Base-by-base conservation (phyloP, 2,113 vertebrate species). In the Arothron firmamentum region DNA sequence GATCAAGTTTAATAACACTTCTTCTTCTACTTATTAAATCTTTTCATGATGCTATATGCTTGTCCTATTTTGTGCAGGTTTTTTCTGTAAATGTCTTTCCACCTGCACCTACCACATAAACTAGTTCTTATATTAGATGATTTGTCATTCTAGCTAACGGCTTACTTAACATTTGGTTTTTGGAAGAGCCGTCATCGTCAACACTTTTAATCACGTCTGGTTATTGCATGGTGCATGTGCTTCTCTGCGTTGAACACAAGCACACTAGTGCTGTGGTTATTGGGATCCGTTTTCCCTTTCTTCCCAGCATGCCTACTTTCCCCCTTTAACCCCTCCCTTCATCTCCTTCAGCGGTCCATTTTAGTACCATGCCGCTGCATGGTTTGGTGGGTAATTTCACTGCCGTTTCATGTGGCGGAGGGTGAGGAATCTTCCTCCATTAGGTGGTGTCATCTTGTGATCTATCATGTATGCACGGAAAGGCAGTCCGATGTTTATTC, bases 401-500 rank as follows among this genome's bases (percentile, higher is more conserved):
- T 81, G 77, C 72, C 82, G 90, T 88, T 90, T 90, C 88, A 90
- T 89, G 87, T 89, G 84, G 86, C 59, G 67, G 75, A 82, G 77
- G 83, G 80, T 46, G 81, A 81, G 74, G 83, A 87, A 85, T 88
- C 86, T 74, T 87, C 82, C 75, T 90, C 88, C 84, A 90, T 92
- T 90, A 90, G 86, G 85, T 90, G 72, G 84, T 85, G 79, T 85
- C 86, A 85, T 82, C 88, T 81, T 90, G 80, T 90, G 88, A 90
- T 91, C 87, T 89, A 89, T 88, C 88, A 90, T 90, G 87, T 88
- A 90, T 88, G 86, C 84, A 81, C 76, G 78, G 85, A 84, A 81
- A 87, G 80, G 71, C 80, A 86, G 76, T 79, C 83, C 87, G 82
- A 91, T 90, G 89, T 90, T 89, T 91, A 90, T 91, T 91, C 91